These are phyloP conservation scores for Drosophila pandora DNA, from an alignment of 1,140 invertebrate genomes.

Conservation along the genomic window DNA sequence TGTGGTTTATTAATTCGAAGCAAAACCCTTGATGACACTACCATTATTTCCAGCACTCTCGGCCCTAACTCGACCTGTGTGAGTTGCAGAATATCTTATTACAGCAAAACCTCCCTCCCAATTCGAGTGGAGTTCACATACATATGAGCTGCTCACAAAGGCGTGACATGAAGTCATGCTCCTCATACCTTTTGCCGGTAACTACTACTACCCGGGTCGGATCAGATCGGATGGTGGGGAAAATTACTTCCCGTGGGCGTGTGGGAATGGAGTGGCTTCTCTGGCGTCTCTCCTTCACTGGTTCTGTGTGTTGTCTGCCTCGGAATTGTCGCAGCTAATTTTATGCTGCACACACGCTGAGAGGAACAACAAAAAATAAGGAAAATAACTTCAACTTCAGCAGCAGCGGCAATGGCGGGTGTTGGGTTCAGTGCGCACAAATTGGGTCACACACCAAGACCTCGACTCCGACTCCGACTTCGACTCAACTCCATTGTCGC, in stretches of 20 bases:
- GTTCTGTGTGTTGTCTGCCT: slow-evolving; percentile 14
- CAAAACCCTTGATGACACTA: slow-evolving; percentile 26
- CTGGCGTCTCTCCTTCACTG: slow-evolving; percentile 1
- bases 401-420: background rate
- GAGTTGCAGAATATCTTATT: slow-evolving; percentile 47
- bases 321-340: slow-evolving; percentile 71
- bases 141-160: slow-evolving; percentile 36
- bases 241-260: slow-evolving; percentile 65
- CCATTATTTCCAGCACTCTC: slow-evolving; percentile 21
- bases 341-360: slow-evolving; percentile 48
- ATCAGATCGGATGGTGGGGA: slow-evolving; percentile 2
- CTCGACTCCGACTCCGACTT: slow-evolving; percentile 22
- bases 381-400: background rate
- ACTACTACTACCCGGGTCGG: slow-evolving; percentile 17
- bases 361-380: background rate
- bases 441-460: slow-evolving; percentile 66
- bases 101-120: slow-evolving; percentile 12
- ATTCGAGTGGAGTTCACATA: background rate
- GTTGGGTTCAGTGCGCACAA: slow-evolving; percentile 73
- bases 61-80: background rate
- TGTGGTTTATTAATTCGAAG: slow-evolving; percentile 9
- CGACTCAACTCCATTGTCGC: slow-evolving; percentile 30
- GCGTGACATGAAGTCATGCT: slow-evolving; percentile 54
- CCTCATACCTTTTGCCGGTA: slow-evolving; percentile 27
- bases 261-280: slow-evolving; percentile 44